A percentile compares a stretch with the other conserved stretches of the same genome.
These are phyloP conservation scores for Drosophila recens DNA, from an alignment of 2,888 invertebrate genomes.

Conservation along the genomic window DNA sequence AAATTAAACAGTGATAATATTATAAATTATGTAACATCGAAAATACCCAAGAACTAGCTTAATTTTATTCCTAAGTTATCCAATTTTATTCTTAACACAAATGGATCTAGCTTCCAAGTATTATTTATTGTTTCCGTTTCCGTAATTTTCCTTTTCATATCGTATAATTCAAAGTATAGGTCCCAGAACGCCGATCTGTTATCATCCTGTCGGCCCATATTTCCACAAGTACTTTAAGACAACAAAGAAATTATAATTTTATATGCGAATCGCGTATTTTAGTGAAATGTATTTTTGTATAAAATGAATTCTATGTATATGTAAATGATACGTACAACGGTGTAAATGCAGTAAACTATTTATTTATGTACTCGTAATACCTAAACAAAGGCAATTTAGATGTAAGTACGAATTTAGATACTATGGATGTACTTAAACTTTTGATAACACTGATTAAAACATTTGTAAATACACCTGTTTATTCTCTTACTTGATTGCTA, in stretches of 20 bases:
- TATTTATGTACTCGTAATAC: slow-evolving; percentile 50
- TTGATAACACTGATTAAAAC: slow-evolving; percentile 58
- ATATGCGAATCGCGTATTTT: slow-evolving; percentile 71
- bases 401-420: slow-evolving; percentile 59
- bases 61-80: not conserved
- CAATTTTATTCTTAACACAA: not conserved
- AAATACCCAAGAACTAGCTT: not conserved
- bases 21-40: slow-evolving; percentile 13
- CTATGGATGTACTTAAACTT: slow-evolving; percentile 57
- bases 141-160: not conserved
- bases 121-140: not conserved
- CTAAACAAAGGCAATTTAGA: slow-evolving; percentile 56
- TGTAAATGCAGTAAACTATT: slow-evolving; percentile 49
- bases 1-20: slow-evolving; percentile 24
- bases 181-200: slow-evolving; percentile 54
- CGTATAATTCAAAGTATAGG: slow-evolving; percentile 21
- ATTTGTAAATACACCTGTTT: slow-evolving; percentile 51
- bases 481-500: not conserved
- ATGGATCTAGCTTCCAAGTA: not conserved
- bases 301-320: slow-evolving; percentile 52
- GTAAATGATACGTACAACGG: slow-evolving; percentile 31
- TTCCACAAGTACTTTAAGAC: slow-evolving; percentile 36
- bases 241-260: slow-evolving; percentile 70
- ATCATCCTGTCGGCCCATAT: slow-evolving; percentile 29
- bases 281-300: slow-evolving; percentile 81